Base-by-base conservation (phyloP, 2,888 invertebrate species). In the Fabriciana adippe region DNA sequence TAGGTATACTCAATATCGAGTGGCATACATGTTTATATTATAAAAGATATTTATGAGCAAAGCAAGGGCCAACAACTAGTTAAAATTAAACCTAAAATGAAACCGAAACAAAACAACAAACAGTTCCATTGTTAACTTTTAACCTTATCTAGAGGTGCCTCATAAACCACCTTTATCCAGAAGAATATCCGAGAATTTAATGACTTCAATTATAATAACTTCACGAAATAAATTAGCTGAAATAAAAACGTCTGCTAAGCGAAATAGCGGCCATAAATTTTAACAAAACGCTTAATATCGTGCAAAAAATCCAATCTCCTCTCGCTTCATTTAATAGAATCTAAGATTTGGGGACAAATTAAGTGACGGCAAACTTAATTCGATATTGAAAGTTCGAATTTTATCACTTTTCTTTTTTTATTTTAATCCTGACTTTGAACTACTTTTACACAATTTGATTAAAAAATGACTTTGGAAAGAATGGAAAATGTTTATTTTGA, bases 161-260 rank as follows among this genome's bases (percentile, higher is more conserved):
- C 62, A 65, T 70, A 70, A 70, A 70, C 51, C 64, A 65, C 60
- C 50, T 65, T 65, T 67, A 71, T 71, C 71, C 55, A 65, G 67
- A 11, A 41, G 35, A 35, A 67, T 64, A 67, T 50, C 62, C 54
- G 66, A 67, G 35, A 71, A 75, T 74, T 72, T 74, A 74, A 76
- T 73, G 73, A 68, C 70, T 71, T 70, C 75, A 75, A 76, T 77
- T 76, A 76, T 74, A 75, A 72, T 74, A 75, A 72, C 73, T 72
- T 61, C 66, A 70, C 69, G 67, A 70, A 74, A 75, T 75, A 76
- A 75, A 76, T 76, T 72, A 74, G 71, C 66, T 69, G 73, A 70
- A 71, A 75, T 74, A 73, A 74, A 75, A 76, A 71, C 68, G 75
- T 73, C 73, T 72, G 68, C 70, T 74, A 73, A 75, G 71, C 74